These are phyloP conservation scores for Arctocebus calabarensis DNA, from an alignment of 2,797 vertebrate genomes.

Conservation along the genomic window DNA sequence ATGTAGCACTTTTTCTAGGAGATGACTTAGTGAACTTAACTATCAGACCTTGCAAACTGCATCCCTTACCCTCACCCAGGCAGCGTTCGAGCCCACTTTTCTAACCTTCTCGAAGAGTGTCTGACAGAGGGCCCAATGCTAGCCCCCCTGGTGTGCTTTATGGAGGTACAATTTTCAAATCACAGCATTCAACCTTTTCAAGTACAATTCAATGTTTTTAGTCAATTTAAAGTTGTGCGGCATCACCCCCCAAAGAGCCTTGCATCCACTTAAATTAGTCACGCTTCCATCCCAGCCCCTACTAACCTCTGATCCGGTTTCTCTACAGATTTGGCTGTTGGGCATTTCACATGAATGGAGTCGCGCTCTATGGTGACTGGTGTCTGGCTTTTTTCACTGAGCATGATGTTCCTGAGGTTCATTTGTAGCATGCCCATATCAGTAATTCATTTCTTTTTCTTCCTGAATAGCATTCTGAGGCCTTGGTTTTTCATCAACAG, in stretches of 20 bases:
- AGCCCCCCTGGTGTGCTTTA: neutral
- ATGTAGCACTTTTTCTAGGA: too few relatives aligned
- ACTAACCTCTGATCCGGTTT: neutral
- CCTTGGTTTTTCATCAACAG: neutral
- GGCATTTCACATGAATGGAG: neutral
- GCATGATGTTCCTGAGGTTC: neutral
- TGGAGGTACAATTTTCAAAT: neutral
- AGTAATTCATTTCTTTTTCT: neutral
- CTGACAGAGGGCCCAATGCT: neutral
- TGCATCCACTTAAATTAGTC: neutral
- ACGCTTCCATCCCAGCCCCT: neutral
- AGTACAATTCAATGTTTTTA: neutral
- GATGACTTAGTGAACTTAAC: too few relatives aligned
- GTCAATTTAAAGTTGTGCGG: neutral
- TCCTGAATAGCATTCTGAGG: neutral
- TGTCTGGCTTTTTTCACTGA: neutral
- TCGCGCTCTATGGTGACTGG: neutral
- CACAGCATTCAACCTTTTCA: neutral
- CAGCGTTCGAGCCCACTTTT: neutral
- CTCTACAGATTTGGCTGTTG: neutral
- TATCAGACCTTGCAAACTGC: too few relatives aligned
- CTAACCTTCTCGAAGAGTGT: neutral
- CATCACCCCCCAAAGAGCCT: neutral
- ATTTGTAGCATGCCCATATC: accelerated
- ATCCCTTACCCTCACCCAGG: neutral